Conservation (phyloP, 2,113 vertebrate genomes). For the Typhlomys cinereus region DNA sequence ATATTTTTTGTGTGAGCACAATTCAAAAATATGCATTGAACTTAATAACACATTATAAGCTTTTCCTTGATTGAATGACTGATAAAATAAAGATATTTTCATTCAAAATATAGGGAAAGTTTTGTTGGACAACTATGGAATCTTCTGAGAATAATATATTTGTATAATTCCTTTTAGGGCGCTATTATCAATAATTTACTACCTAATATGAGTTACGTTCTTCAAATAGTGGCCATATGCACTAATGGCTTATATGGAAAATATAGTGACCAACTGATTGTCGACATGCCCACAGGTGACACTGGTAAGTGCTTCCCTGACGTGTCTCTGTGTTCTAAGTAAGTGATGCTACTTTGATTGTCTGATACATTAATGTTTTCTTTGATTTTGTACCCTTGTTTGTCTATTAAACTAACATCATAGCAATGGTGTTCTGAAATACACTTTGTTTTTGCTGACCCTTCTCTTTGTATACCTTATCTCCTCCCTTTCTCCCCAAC, state of each 20-base stretch:
- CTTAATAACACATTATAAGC: background rate
- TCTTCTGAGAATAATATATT: background rate
- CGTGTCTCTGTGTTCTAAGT: background rate
- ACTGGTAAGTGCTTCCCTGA: conserved; percentile 89
- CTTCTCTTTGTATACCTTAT: rapidly evolving
- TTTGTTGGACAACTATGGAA: background rate
- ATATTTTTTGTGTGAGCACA: background rate
- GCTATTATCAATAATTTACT: conserved; percentile 94
- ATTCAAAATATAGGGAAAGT: background rate
- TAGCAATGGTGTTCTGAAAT: background rate
- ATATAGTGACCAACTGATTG: conserved; percentile 89
- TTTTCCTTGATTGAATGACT: background rate
- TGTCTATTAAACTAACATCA: background rate
- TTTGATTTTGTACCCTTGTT: background rate
- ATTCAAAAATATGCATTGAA: background rate
- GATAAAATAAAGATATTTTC: conserved; percentile 37
- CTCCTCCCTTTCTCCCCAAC: too few relatives aligned
- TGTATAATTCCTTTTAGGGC: conserved; percentile 88
- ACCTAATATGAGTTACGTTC: conserved; percentile 93
- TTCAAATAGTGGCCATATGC: conserved; percentile 96
- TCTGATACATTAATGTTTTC: background rate
- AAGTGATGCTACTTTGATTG: background rate
- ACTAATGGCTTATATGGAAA: conserved; percentile 93
- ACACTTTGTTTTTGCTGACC: background rate
- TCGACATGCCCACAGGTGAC: conserved; percentile 91